Base-by-base conservation (phyloP, 2,113 vertebrate genomes). In the Perognathus longimembris region DNA sequence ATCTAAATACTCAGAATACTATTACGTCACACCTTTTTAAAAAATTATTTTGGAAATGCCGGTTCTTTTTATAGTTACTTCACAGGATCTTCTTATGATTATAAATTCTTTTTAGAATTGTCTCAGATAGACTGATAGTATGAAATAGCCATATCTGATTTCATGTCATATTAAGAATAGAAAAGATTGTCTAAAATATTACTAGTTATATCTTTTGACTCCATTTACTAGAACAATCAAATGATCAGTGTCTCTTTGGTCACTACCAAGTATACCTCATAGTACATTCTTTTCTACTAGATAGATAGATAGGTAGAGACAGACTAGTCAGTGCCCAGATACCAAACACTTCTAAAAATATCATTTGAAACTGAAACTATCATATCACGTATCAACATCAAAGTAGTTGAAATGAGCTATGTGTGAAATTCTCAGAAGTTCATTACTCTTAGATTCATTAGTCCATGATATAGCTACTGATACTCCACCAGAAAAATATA, bases 271-370 rank as follows among this genome's bases (percentile, higher is more conserved):
- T 75, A 67, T 45, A 92, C 70, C 82, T 2, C 45, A 76, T 85
- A 15, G n/a, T 36, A 67, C 15, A 11, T 85, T 12, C 20, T 89
- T 82, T 80, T 90, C 32, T 82, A 40, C 32, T 21, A n/a, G 76
- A 10, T 73, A 63, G 89, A 7, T 76, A 67, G 87, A 28, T 94
- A 57, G 84, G 63, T 88, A 95, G 85, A 88, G 87, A 92, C n/a
- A 95, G 91, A 91, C 92, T 85, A 93, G 79, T 93, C 78, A 95
- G 70, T 85, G 34, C 36, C 91, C 71, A 90, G 86, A 93, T 88
- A 90, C 82, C 88, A 74, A 86, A 70, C 9, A 89, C 71, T 90
- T 88, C 95, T 88, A 92, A 84, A 96, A 96, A 96, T 95, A 93
- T 76, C 85, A 84, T 74, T 54, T 89, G 90, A 96, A 96, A 95